A percentile compares a stretch with the other conserved stretches of the same genome.
Evolutionary conservation across 2,888 invertebrate species (phyloP).

Genomic region (Epistrophella euchroma): DNA sequence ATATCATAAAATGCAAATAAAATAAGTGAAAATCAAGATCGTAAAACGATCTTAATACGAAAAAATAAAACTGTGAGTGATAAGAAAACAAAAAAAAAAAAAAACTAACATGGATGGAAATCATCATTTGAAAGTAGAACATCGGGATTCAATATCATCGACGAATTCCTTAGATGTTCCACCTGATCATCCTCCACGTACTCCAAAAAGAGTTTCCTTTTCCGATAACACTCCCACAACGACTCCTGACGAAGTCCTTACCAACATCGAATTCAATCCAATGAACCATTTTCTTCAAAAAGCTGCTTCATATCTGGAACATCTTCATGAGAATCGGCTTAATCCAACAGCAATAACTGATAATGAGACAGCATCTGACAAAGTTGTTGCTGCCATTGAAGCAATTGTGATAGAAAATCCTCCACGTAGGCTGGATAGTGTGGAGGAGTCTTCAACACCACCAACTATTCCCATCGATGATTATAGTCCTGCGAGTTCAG

Average conservation of each 20-base stretch:
- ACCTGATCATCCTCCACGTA: conserved; percentile 81
- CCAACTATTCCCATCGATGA: conserved; percentile 42
- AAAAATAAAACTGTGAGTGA: conserved; percentile 8
- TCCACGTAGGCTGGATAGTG: background rate
- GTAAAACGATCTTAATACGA: conserved; percentile 43
- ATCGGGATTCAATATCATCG: conserved; percentile 82
- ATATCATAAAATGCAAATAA: conserved; percentile 50
- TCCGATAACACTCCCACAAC: conserved; percentile 82
- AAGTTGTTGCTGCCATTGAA: conserved; percentile 33
- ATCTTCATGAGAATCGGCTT: conserved; percentile 79
- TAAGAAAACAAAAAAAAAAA: conserved; percentile 3
- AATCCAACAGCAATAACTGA: background rate
- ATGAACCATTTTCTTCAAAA: conserved; percentile 81
- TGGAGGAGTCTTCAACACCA: conserved; percentile 25
- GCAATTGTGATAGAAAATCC: conserved; percentile 61
- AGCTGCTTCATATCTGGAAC: conserved; percentile 82
- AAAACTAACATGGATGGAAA: conserved; percentile 53
- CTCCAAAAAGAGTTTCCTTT: conserved; percentile 83
- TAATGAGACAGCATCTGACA: background rate
- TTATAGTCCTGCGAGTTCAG: conserved; percentile 32
- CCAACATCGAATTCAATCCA: conserved; percentile 37
- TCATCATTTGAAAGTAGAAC: conserved; percentile 75
- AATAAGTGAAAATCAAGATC: conserved; percentile 38
- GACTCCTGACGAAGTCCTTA: conserved; percentile 6
- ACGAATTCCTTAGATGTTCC: conserved; percentile 81